A percentile compares a stretch with the other conserved stretches of the same genome.
These are phyloP conservation scores for Nipponia nippon DNA, from an alignment of 2,113 vertebrate species.

Conservation along the genomic window DNA sequence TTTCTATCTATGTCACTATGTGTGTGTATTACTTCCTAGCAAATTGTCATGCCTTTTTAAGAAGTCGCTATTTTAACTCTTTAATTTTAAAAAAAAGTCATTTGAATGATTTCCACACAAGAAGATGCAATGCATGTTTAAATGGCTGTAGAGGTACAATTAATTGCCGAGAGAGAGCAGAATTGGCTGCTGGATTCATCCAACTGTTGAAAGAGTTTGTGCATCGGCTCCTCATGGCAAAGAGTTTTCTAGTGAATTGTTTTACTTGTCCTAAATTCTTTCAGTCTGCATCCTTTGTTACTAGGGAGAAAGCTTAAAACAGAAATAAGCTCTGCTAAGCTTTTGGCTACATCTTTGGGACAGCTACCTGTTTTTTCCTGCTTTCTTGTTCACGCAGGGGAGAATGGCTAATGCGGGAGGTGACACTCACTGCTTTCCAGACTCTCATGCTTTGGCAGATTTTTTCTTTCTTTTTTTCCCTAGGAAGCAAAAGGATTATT, in stretches of 20 bases:
- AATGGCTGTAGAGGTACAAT: background rate
- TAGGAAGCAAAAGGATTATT: background rate
- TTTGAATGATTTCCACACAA: rapidly evolving
- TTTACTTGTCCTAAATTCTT: background rate
- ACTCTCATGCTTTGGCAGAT: background rate
- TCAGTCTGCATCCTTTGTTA: background rate
- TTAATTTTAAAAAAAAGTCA: background rate
- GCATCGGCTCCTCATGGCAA: background rate
- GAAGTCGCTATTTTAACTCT: background rate
- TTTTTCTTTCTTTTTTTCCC: background rate
- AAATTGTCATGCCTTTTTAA: background rate
- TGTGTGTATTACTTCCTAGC: background rate
- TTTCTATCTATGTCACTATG: background rate
- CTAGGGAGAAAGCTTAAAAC: background rate
- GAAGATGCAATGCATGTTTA: background rate
- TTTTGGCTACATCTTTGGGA: background rate
- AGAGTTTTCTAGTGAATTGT: background rate
- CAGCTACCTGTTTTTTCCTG: background rate
- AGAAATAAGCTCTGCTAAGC: background rate
- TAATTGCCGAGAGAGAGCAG: background rate
- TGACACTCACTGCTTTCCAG: background rate
- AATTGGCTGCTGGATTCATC: background rate
- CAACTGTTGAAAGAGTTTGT: background rate
- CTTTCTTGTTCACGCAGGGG: rapidly evolving
- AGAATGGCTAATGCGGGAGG: background rate